phyloP scores from a whole-genome alignment of 92 coral and sea anemone species.

The Palythoa grandis region DNA sequence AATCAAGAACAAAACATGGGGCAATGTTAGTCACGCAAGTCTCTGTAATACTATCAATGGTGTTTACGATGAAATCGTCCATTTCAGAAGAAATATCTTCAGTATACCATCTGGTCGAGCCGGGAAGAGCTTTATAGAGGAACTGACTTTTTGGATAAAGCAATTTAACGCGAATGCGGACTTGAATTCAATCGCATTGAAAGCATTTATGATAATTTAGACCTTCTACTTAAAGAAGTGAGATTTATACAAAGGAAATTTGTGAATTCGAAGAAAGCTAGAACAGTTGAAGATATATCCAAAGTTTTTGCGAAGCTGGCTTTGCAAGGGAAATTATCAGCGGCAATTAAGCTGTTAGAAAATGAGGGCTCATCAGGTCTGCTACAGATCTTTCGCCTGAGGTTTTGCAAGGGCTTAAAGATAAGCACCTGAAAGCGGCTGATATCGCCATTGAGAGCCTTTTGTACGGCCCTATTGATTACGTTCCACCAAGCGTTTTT shows the following conservation, averaged over 20 bases:
- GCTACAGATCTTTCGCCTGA: too few relatives aligned
- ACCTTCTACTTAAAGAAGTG: not conserved
- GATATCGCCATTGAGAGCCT: too few relatives aligned
- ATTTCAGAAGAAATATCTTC: not conserved
- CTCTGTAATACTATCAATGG: not conserved
- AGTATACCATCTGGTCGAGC: not conserved
- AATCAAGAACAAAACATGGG: too few relatives aligned
- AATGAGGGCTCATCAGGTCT: not conserved
- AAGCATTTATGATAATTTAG: not conserved
- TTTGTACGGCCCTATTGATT: too few relatives aligned
- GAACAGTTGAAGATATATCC: not conserved
- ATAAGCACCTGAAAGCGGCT: too few relatives aligned
- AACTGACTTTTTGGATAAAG: too few relatives aligned
- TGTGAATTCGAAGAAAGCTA: not conserved
- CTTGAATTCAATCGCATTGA: not conserved
- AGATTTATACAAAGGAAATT: not conserved
- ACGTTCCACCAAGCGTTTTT: too few relatives aligned
- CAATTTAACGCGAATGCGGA: not conserved
- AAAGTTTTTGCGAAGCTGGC: not conserved
- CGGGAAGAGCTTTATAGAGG: not conserved
- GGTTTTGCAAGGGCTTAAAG: too few relatives aligned
- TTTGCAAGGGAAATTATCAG: not conserved
- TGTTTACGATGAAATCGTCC: not conserved
- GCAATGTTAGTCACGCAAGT: not conserved
- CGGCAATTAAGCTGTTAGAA: not conserved